Evolutionary conservation across 2,797 vertebrate species (phyloP).

Genomic region (Enteromius mattozi): DNA sequence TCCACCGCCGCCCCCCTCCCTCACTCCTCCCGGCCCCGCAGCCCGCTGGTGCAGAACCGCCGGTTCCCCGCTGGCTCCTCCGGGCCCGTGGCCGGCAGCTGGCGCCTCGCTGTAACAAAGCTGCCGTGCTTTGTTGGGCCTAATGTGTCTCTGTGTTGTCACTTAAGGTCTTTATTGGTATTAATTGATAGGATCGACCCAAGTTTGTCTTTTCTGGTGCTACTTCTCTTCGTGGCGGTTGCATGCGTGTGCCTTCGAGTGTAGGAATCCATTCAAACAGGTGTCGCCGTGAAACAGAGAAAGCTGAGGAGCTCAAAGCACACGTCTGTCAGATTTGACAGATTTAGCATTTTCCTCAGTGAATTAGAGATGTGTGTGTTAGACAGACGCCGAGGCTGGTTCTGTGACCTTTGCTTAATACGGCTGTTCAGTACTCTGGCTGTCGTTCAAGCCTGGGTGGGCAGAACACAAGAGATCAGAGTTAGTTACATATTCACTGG

Average conservation of each 20-base stretch:
- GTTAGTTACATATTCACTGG: constrained; percentile 38
- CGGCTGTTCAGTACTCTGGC: constrained; percentile 53
- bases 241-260: background rate
- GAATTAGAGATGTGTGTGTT: constrained; percentile 44
- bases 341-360: constrained; percentile 42
- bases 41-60: constrained; percentile 72
- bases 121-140: constrained; percentile 73
- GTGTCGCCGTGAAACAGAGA: constrained; percentile 31
- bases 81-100: constrained; percentile 69
- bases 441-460: constrained; percentile 48
- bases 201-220: constrained; percentile 44
- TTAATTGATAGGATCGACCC: constrained; percentile 76
- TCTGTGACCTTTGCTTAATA: constrained; percentile 59
- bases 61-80: constrained; percentile 64
- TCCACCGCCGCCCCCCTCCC: constrained; percentile 63
- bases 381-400: constrained; percentile 48
- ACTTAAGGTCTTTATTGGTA: constrained; percentile 81
- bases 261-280: constrained; percentile 48
- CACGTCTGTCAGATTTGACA: constrained; percentile 47
- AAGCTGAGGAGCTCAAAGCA: constrained; percentile 12
- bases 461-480: constrained; percentile 43
- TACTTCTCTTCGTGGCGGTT: background rate
- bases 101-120: constrained; percentile 76
- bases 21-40: constrained; percentile 60
- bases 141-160: constrained; percentile 76